These are phyloP conservation scores for Agelaius phoeniceus DNA, from an alignment of 2,113 vertebrate species.

Conservation along the genomic window DNA sequence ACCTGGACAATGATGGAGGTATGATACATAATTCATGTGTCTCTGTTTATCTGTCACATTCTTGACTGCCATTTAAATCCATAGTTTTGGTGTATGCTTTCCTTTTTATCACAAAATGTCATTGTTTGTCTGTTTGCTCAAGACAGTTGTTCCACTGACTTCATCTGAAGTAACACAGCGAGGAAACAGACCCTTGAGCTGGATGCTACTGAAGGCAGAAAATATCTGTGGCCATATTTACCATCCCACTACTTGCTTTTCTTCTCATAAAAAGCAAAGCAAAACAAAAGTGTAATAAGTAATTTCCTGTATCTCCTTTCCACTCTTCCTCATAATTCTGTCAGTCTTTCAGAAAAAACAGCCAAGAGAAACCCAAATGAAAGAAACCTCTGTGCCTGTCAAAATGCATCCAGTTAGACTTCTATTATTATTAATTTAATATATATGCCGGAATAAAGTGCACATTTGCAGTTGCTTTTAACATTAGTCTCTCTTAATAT, in stretches of 20 bases:
- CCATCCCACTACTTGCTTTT: background rate
- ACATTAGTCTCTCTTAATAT: background rate
- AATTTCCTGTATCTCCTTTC: background rate
- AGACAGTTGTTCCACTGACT: background rate
- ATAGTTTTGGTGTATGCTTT: background rate
- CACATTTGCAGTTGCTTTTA: background rate
- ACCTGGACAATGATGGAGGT: slow-evolving; percentile 97
- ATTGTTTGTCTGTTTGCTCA: background rate
- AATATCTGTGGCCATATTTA: background rate
- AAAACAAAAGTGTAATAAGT: background rate
- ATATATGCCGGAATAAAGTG: background rate
- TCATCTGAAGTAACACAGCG: background rate
- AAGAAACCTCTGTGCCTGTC: background rate
- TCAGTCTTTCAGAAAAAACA: background rate
- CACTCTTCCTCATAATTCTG: background rate
- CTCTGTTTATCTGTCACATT: background rate
- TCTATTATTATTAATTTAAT: background rate
- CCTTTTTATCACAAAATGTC: slow-evolving; percentile 29
- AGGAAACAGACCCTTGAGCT: background rate
- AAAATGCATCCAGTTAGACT: background rate
- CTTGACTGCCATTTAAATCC: background rate
- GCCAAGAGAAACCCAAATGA: background rate
- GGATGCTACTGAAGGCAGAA: background rate
- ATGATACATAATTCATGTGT: slow-evolving; percentile 39
- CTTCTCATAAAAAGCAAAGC: background rate